Evolutionary conservation across 2,797 vertebrate genomes (phyloP), one percentile per base, ranked within the genome.

Genomic region (Scleropages formosus): DNA sequence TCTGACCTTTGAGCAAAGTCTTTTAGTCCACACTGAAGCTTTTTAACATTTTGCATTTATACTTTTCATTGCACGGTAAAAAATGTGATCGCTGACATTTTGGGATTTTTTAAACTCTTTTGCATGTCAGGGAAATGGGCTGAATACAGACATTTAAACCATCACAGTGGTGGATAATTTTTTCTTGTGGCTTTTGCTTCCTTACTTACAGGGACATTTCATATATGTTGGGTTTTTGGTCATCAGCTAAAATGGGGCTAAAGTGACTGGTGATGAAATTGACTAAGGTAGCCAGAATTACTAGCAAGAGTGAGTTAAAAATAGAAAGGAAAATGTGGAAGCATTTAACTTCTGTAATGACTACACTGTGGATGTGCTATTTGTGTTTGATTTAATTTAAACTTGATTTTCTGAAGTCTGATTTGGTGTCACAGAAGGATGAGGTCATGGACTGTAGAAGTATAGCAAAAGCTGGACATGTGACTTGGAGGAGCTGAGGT

Each of bases 161-260:
- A 87, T 87, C 61, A 78, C 84, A 86, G 90, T 86, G 77, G 78
- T 80, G 78, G 79, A 85, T 89, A 89, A 88, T 89, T 80, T 81
- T 88, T 84, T 85, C 86, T 81, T 91, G 87, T 88, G 90, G 89
- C 88, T 70, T 46, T 75, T 79, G 61, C 83, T 70, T 56, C 89
- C 88, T 86, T 89, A 83, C 87, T 82, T 87, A 85, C 81, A 78
- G 74, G 87, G 76, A 83, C 78, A 77, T 89, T 90, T 90, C 84
- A 87, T 79, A 89, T 87, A 83, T 87, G 89, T 82, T 82, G 83
- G 70, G 80, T 82, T 81, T 90, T 88, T 87, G 88, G 88, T 90
- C 87, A 86, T 79, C 79, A 75, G 59, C 79, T 74, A 31, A 39
- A 39, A n/a, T n/a, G n/a, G n/a, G n/a, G n/a, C n/a, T n/a, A n/a